A percentile compares a stretch with the other conserved stretches of the same genome.
These are phyloP conservation scores for Trematocara nigrifrons DNA, from an alignment of 2,113 vertebrate genomes.

Conservation along the genomic window DNA sequence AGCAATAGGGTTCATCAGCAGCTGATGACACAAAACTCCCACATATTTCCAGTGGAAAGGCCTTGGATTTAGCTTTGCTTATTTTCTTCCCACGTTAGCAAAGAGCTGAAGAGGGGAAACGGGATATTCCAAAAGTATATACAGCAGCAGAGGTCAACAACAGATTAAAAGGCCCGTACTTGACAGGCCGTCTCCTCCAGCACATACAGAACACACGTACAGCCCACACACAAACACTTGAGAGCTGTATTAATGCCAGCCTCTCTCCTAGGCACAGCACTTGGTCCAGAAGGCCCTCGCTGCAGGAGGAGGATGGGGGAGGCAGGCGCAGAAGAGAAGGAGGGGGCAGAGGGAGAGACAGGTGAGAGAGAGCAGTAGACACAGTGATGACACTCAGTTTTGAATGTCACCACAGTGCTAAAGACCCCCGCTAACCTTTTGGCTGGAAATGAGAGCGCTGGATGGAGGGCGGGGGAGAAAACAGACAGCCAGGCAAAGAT, in stretches of 20 bases:
- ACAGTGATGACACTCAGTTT: slow-evolving; percentile 59
- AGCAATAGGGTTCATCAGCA: background rate
- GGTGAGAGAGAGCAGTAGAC: slow-evolving; percentile 35
- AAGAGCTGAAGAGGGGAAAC: background rate
- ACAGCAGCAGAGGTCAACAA: slow-evolving; percentile 32
- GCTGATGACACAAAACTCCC: background rate
- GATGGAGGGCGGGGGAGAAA: background rate
- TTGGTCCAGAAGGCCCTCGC: slow-evolving; percentile 63
- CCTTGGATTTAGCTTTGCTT: background rate
- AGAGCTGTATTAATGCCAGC: slow-evolving; percentile 48
- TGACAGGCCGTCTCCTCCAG: slow-evolving; percentile 28
- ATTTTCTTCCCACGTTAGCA: background rate
- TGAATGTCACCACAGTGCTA: slow-evolving; percentile 64
- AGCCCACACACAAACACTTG: slow-evolving; percentile 52
- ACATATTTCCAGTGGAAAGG: slow-evolving; percentile 1
- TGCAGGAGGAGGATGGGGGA: slow-evolving; percentile 49
- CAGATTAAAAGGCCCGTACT: slow-evolving; percentile 43
- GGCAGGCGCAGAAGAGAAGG: slow-evolving; percentile 8
- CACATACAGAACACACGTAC: slow-evolving; percentile 25
- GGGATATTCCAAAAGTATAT: background rate
- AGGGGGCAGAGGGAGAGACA: slow-evolving; percentile 26
- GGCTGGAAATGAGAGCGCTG: slow-evolving; percentile 48
- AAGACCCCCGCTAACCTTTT: slow-evolving; percentile 67
- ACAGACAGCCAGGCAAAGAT: slow-evolving; percentile 16
- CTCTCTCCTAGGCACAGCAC: slow-evolving; percentile 49